Percentiles rank a stretch among this genome's conserved stretches.
Conservation (phyloP, 2,113 vertebrate genomes). For the Hippocampus comes region DNA sequence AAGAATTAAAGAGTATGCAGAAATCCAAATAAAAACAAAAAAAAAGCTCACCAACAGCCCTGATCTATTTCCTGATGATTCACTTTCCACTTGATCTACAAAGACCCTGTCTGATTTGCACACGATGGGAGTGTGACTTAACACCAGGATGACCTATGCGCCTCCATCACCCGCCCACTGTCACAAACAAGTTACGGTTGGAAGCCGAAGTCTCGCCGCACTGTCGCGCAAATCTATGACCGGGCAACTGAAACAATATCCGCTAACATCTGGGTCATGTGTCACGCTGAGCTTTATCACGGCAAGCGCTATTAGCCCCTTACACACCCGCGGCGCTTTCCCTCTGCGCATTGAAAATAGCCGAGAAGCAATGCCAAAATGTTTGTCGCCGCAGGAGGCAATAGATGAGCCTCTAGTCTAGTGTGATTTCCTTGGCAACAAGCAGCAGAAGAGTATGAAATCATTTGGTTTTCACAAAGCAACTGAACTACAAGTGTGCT, state of each 20-base stretch:
- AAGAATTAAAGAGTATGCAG: constrained; percentile 57
- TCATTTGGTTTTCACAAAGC: not conserved
- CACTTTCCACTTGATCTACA: constrained; percentile 40
- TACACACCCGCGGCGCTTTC: constrained; percentile 1
- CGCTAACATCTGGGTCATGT: constrained; percentile 14
- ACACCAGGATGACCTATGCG: constrained; percentile 23
- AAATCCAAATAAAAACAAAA: constrained; percentile 26
- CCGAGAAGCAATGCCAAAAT: not conserved
- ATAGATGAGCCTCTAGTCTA: not conserved
- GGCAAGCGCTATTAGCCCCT: constrained; percentile 1
- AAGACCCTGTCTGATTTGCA: constrained; percentile 35
- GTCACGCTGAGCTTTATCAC: constrained; percentile 41
- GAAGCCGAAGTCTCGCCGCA: constrained; percentile 16
- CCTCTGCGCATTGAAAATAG: constrained; percentile 29
- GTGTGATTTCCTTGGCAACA: not conserved
- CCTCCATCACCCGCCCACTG: constrained; percentile 13
- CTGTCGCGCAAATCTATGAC: constrained; percentile 35
- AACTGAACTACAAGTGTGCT: not conserved
- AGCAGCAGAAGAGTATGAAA: not conserved
- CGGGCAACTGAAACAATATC: constrained; percentile 38
- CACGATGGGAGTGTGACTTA: constrained; percentile 15
- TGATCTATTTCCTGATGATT: constrained; percentile 25
- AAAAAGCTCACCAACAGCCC: not conserved
- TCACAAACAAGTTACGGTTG: constrained; percentile 9
- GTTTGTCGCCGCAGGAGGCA: not conserved